Percentiles rank a stretch among this genome's conserved stretches.
phyloP scores from a whole-genome alignment of 2,113 vertebrate genomes.

The Argyrosomus japonicus region DNA sequence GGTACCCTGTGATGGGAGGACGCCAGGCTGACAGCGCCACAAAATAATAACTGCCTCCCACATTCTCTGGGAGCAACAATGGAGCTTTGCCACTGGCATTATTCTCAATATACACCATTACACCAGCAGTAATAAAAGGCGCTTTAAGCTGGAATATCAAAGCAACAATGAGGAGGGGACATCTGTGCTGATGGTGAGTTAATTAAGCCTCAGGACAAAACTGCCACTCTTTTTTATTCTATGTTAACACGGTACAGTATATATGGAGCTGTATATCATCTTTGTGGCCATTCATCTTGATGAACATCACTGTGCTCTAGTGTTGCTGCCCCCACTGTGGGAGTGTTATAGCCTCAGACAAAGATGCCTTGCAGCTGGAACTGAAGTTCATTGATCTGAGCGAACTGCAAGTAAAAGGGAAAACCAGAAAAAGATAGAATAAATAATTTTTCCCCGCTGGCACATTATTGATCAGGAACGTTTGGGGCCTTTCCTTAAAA shows the following conservation, averaged over 20 bases:
- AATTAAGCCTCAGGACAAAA: conserved; percentile 32
- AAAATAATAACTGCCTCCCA: conserved; percentile 50
- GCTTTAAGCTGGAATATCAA: conserved; percentile 29
- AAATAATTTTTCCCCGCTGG: conserved; percentile 34
- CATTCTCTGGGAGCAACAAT: conserved; percentile 16
- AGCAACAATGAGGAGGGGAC: conserved; percentile 15
- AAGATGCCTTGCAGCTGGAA: conserved; percentile 36
- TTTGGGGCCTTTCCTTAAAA: conserved; percentile 53
- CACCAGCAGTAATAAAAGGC: conserved; percentile 30
- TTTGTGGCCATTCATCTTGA: conserved; percentile 22
- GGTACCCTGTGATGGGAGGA: conserved; percentile 23
- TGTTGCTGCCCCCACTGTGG: neutral
- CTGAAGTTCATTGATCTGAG: conserved; percentile 55
- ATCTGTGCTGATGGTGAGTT: conserved; percentile 37
- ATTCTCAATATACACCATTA: conserved; percentile 37
- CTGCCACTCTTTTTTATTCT: conserved; percentile 12
- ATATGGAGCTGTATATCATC: conserved; percentile 18
- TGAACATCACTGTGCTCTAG: conserved; percentile 7
- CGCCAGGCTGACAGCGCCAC: conserved; percentile 22
- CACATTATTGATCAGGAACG: conserved; percentile 63
- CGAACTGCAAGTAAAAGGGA: conserved; percentile 1
- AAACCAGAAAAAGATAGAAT: conserved; percentile 50
- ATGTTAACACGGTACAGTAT: neutral
- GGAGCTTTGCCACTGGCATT: conserved; percentile 7
- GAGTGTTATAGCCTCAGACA: conserved; percentile 30